Conservation (phyloP, 37 sponge, comb jelly and placozoan genomes). For the Chondrilla cf. caribensis region DNA sequence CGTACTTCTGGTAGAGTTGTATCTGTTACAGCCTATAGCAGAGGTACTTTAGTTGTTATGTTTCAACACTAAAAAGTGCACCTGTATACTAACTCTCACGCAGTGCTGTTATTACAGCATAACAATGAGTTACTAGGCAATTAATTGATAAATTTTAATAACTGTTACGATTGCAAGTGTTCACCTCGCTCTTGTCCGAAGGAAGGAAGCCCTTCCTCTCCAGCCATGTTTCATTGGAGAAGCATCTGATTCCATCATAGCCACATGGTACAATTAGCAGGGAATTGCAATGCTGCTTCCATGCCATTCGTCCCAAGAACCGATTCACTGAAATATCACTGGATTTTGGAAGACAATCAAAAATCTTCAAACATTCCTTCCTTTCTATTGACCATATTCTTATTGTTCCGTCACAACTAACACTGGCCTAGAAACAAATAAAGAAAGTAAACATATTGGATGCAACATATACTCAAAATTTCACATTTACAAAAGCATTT, state of each 20-base stretch:
- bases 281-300: slow-evolving; percentile 21
- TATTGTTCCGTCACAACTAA: slow-evolving; percentile 66
- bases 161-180: too few species aligned
- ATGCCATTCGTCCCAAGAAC: slow-evolving; percentile 51
- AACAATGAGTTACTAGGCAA: too few species aligned
- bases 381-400: slow-evolving; percentile 55
- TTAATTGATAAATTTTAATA: too few species aligned
- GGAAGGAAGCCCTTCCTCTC: background rate
- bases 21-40: too few species aligned
- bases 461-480: too few species aligned
- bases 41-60: too few species aligned
- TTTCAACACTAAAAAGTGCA: too few species aligned
- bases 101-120: too few species aligned
- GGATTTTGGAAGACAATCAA: slow-evolving; percentile 37
- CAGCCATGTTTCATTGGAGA: background rate
- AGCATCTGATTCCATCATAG: background rate
- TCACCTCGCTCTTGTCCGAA: background rate
- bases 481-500: too few species aligned
- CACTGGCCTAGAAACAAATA: slow-evolving; percentile 30
- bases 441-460: background rate
- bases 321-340: slow-evolving; percentile 45
- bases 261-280: slow-evolving; percentile 2
- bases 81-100: too few species aligned
- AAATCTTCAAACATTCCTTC: slow-evolving; percentile 32
- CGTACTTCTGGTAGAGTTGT: too few species aligned